A percentile compares a stretch with the other conserved stretches of the same genome.
phyloP scores from a whole-genome alignment of 2,113 vertebrate species.

The Malurus elegans region DNA sequence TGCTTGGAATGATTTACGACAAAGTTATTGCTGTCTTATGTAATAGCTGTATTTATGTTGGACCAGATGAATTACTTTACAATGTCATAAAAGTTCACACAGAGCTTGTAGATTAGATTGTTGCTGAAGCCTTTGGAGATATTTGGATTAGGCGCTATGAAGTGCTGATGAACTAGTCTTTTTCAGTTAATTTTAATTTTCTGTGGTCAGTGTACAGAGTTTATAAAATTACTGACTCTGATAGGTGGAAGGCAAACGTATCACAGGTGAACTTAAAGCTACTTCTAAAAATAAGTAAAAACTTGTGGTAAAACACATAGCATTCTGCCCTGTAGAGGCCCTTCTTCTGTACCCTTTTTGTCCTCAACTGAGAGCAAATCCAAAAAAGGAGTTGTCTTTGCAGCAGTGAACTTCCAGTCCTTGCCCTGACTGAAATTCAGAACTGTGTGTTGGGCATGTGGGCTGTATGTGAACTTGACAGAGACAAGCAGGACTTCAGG shows the following conservation, averaged over 20 bases:
- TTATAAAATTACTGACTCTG: background rate
- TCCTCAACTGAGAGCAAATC: constrained; percentile 43
- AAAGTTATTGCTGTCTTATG: background rate
- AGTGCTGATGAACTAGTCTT: background rate
- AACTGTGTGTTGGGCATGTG: background rate
- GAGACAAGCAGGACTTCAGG: background rate
- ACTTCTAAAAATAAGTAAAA: background rate
- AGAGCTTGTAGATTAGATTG: background rate
- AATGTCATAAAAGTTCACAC: background rate
- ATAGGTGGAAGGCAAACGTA: background rate
- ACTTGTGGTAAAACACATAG: background rate
- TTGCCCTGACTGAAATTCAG: background rate
- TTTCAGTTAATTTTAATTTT: background rate
- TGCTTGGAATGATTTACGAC: background rate
- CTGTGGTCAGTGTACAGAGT: background rate
- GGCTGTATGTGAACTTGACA: background rate
- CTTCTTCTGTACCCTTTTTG: background rate
- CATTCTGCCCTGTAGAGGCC: constrained; percentile 17
- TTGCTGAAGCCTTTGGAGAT: background rate
- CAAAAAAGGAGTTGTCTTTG: constrained; percentile 63
- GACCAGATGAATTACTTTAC: background rate
- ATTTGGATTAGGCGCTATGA: background rate
- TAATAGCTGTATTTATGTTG: background rate
- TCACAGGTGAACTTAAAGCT: background rate
- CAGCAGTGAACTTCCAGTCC: constrained; percentile 15